Evolutionary conservation across 2,797 vertebrate species (phyloP).

Genomic region (Margarornis squamiger): DNA sequence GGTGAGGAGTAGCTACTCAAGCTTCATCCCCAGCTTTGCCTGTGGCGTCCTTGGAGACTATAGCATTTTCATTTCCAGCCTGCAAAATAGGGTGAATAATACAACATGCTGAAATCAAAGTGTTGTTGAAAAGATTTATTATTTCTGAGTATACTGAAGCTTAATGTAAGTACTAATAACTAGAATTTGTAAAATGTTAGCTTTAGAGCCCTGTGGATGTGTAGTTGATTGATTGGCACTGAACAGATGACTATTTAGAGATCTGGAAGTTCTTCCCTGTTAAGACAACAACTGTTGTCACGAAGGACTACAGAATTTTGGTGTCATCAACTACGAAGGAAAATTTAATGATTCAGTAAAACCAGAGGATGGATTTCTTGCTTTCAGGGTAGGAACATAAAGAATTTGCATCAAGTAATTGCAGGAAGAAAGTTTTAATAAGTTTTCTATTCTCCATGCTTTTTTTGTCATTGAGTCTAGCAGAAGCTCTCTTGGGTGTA

Average conservation of each 20-base stretch:
- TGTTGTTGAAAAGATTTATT: constrained; percentile 30
- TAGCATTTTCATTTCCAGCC: neutral
- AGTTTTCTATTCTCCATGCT: neutral
- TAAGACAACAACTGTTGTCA: neutral
- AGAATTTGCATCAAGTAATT: constrained; percentile 51
- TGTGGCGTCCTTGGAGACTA: neutral
- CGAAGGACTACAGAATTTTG: neutral
- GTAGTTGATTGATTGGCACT: constrained; percentile 25
- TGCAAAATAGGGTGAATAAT: constrained; percentile 28
- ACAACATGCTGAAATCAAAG: constrained; percentile 22
- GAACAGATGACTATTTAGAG: neutral
- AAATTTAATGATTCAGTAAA: neutral
- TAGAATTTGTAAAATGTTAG: constrained; percentile 43
- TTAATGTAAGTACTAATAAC: constrained; percentile 46
- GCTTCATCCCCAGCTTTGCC: constrained; percentile 6
- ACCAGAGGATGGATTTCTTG: neutral
- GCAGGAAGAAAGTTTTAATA: constrained; percentile 27
- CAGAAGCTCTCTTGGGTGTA: neutral
- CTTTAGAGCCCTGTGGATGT: constrained; percentile 40
- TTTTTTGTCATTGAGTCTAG: neutral
- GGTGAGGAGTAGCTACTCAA: neutral
- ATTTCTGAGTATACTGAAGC: constrained; percentile 35
- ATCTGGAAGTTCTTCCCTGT: neutral
- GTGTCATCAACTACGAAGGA: neutral
- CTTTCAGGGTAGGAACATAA: neutral